phyloP scores from a whole-genome alignment of 2,888 invertebrate genomes.

The Meteorus cinctellus region DNA sequence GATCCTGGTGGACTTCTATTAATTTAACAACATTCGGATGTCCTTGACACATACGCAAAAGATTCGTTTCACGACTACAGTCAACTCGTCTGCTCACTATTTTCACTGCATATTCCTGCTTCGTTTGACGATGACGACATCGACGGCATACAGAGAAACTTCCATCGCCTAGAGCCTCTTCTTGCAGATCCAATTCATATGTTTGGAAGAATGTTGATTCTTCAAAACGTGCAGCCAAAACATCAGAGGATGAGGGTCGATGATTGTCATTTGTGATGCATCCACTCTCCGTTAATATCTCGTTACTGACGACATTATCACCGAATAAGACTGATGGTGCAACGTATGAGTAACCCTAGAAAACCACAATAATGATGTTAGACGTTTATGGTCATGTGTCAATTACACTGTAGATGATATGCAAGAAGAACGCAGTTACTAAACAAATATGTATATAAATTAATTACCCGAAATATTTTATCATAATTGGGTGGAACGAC shows the following conservation, averaged over 20 bases:
- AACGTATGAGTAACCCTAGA: constrained; percentile 93
- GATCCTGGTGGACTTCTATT: constrained; percentile 88
- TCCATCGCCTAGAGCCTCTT: constrained; percentile 88
- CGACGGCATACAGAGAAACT: constrained; percentile 90
- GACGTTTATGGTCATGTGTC: too few relatives aligned
- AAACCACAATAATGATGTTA: background rate
- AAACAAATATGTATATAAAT: background rate
- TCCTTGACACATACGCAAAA: constrained; percentile 88
- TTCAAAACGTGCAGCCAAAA: constrained; percentile 63
- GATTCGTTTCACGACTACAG: constrained; percentile 83
- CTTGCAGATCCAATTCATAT: constrained; percentile 84
- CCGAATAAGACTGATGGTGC: constrained; percentile 92
- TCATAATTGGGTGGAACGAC: constrained; percentile 89
- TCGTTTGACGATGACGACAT: constrained; percentile 84
- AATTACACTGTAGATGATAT: too few relatives aligned
- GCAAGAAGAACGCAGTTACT: background rate
- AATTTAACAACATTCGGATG: constrained; percentile 91
- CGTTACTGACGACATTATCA: constrained; percentile 84
- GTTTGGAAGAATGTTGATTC: constrained; percentile 90
- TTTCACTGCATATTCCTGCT: constrained; percentile 90
- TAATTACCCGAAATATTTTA: constrained; percentile 82
- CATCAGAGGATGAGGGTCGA: constrained; percentile 58
- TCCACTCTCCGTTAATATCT: constrained; percentile 77
- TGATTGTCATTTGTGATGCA: constrained; percentile 42
- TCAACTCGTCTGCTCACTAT: constrained; percentile 82